These are phyloP conservation scores for Drosophila tristis DNA, from an alignment of 1,140 invertebrate species.

Conservation along the genomic window DNA sequence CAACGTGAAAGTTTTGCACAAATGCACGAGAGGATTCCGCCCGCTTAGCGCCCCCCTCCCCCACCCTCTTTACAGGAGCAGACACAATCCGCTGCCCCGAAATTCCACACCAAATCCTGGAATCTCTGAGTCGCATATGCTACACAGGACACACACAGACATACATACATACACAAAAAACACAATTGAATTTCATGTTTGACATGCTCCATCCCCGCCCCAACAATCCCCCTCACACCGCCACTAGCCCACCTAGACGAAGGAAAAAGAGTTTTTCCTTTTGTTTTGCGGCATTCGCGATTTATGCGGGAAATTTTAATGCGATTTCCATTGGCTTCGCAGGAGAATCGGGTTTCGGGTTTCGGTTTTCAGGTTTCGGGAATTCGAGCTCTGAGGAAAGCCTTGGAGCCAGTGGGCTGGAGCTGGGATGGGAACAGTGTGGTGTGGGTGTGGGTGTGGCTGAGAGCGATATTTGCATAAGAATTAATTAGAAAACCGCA, in stretches of 20 bases:
- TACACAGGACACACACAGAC: slow-evolving; percentile 21
- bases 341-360: background rate
- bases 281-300: slow-evolving; percentile 55
- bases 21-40: slow-evolving; percentile 52
- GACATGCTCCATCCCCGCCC: slow-evolving; percentile 48
- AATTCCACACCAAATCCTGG: no score
- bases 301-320: slow-evolving; percentile 73
- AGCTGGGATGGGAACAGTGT: background rate
- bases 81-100: no score
- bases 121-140: slow-evolving; percentile 48
- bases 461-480: slow-evolving; percentile 48
- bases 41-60: slow-evolving; percentile 13
- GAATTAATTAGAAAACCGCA: slow-evolving; percentile 61
- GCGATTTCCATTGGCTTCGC: slow-evolving; percentile 68
- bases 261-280: slow-evolving; percentile 46
- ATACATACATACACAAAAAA: slow-evolving; percentile 18
- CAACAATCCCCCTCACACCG: background rate
- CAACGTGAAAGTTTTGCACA: slow-evolving; percentile 79
- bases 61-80: background rate
- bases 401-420: background rate
- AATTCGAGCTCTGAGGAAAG: slow-evolving; percentile 7
- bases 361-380: no score
- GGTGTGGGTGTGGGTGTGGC: background rate
- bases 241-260: slow-evolving; percentile 2
- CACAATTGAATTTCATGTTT: slow-evolving; percentile 81